Conservation (phyloP, 2,113 vertebrate species). For the Fregata magnificens region DNA sequence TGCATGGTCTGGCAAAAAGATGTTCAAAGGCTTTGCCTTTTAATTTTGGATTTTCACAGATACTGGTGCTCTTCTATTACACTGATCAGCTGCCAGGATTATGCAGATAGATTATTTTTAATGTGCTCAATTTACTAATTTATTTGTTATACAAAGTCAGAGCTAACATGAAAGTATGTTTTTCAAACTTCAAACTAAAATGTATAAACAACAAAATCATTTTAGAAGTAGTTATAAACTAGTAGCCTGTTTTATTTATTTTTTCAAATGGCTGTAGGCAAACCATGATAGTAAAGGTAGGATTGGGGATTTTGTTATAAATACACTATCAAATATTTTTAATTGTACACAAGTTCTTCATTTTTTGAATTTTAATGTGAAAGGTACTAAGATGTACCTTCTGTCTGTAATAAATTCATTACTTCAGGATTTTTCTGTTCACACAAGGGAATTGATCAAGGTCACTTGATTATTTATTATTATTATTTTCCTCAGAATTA, state of each 20-base stretch:
- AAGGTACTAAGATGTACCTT: background rate
- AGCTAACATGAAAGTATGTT: background rate
- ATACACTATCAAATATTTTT: background rate
- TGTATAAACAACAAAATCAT: background rate
- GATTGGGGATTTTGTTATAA: background rate
- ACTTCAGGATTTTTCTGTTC: background rate
- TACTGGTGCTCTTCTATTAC: background rate
- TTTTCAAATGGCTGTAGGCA: background rate
- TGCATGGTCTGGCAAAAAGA: background rate
- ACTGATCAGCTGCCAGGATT: background rate
- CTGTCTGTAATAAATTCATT: background rate
- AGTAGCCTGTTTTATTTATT: background rate
- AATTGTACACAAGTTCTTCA: accelerated
- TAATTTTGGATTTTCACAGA: background rate
- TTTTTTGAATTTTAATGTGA: accelerated
- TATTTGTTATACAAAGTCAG: background rate
- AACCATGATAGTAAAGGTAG: background rate
- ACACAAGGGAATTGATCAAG: background rate
- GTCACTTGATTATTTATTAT: background rate
- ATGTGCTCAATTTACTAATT: background rate
- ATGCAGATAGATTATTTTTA: background rate
- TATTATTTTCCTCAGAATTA: background rate
- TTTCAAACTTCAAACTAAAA: background rate
- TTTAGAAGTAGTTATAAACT: background rate
- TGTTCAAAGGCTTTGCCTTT: background rate